Conservation (phyloP, 2,113 vertebrate genomes). For the Podarcis cretensis region DNA sequence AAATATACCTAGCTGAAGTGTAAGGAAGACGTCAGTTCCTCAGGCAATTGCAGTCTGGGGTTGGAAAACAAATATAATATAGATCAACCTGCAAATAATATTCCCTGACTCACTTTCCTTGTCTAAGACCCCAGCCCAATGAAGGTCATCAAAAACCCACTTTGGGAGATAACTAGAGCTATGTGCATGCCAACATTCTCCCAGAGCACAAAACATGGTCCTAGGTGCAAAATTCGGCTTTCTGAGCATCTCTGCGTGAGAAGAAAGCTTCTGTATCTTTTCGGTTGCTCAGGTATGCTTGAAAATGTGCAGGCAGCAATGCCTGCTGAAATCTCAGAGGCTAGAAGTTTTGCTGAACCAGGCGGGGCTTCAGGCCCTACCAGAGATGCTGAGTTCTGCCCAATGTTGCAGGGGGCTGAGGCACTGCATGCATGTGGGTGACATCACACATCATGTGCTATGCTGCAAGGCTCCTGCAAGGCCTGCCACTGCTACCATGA, state of each 20-base stretch:
- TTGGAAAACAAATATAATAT: not conserved
- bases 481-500: too few species aligned
- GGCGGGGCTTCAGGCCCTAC: too few species aligned
- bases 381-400: too few species aligned
- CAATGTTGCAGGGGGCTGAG: too few species aligned
- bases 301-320: not conserved
- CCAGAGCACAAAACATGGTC: not conserved
- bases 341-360: not conserved
- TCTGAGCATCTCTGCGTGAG: not conserved
- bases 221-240: too few species aligned
- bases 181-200: not conserved
- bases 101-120: not conserved
- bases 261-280: not conserved
- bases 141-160: not conserved
- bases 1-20: constrained; percentile 65
- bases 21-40: constrained; percentile 54
- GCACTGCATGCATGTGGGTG: too few species aligned
- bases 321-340: not conserved
- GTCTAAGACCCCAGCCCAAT: not conserved
- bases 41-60: constrained; percentile 31
- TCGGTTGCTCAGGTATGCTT: not conserved
- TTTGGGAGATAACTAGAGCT: not conserved
- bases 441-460: too few species aligned
- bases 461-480: too few species aligned
- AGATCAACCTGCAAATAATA: not conserved